Evolutionary conservation across 2,888 invertebrate species (phyloP).

Genomic region (Gastrophysa polygoni): DNA sequence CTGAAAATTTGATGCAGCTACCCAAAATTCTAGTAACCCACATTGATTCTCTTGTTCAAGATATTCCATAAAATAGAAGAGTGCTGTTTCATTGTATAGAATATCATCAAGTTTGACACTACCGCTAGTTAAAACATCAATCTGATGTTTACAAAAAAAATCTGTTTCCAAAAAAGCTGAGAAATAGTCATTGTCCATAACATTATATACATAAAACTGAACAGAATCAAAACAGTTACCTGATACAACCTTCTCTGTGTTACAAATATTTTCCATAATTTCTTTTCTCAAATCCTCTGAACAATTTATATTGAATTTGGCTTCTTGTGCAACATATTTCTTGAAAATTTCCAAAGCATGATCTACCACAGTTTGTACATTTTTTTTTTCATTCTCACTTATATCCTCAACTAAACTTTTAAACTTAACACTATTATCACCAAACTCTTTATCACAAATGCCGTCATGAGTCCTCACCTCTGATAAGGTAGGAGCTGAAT

Average conservation of each 20-base stretch:
- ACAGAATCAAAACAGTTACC: conserved; percentile 76
- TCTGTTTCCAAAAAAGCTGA: conserved; percentile 83
- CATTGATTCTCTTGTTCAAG: conserved; percentile 84
- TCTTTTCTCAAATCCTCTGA: conserved; percentile 65
- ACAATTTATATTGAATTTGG: conserved; percentile 65
- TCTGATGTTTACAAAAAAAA: conserved; percentile 90
- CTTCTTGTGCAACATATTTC: conserved; percentile 76
- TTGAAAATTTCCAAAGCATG: conserved; percentile 77
- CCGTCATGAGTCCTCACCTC: conserved; percentile 40
- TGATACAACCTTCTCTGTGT: conserved; percentile 68
- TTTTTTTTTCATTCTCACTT: conserved; percentile 36
- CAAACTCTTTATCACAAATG: conserved; percentile 51
- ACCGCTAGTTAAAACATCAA: conserved; percentile 85
- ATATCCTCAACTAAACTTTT: conserved; percentile 36
- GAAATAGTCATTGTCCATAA: conserved; percentile 77
- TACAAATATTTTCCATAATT: conserved; percentile 71
- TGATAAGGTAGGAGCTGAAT: conserved; percentile 42
- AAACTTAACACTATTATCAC: conserved; percentile 51
- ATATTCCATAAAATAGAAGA: conserved; percentile 96
- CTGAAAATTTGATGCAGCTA: conserved; percentile 86
- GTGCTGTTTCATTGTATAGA: conserved; percentile 85
- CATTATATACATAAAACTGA: conserved; percentile 68
- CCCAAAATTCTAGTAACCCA: conserved; percentile 85
- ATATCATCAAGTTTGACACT: conserved; percentile 84
- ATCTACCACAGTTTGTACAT: conserved; percentile 55